A percentile compares a stretch with the other conserved stretches of the same genome.
These are phyloP conservation scores for Mythimna pallens DNA, from an alignment of 2,888 invertebrate genomes.

Conservation along the genomic window DNA sequence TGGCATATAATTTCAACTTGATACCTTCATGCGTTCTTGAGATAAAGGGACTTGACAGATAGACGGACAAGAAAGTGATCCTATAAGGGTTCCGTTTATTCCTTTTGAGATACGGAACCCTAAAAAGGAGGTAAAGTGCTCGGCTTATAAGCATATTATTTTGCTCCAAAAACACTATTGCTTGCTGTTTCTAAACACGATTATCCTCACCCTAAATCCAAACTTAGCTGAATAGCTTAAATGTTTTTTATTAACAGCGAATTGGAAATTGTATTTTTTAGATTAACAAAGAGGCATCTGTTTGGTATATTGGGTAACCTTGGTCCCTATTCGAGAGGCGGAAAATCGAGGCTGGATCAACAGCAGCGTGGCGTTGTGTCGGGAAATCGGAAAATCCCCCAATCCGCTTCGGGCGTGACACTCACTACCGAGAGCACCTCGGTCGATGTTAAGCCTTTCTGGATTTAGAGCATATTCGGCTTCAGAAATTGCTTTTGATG, in stretches of 20 bases:
- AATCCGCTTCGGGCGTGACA: constrained; percentile 77
- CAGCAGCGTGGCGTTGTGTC: constrained; percentile 71
- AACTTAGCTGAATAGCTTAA: constrained; percentile 34
- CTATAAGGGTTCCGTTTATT: no score
- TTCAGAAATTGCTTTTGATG: constrained; percentile 70
- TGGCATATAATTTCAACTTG: no score
- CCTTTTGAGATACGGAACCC: no score
- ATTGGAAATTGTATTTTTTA: constrained; percentile 58
- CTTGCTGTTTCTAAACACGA: constrained; percentile 27
- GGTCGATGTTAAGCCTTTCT: constrained; percentile 75
- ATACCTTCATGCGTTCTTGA: no score
- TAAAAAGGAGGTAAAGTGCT: constrained; percentile 18
- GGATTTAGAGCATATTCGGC: constrained; percentile 73
- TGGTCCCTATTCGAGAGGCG: constrained; percentile 67
- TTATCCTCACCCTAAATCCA: constrained; percentile 32
- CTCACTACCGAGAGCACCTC: constrained; percentile 71
- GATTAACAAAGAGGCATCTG: constrained; percentile 52
- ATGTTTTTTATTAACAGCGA: constrained; percentile 54
- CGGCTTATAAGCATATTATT: constrained; percentile 23
- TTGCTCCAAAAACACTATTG: constrained; percentile 30
- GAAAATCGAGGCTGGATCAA: constrained; percentile 72
- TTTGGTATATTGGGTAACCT: constrained; percentile 67
- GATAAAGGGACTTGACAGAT: no score
- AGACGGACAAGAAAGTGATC: no score
- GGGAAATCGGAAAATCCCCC: constrained; percentile 79